Evolutionary conservation across 2,797 vertebrate genomes (phyloP).

Genomic region (Eurystomus glaucurus): DNA sequence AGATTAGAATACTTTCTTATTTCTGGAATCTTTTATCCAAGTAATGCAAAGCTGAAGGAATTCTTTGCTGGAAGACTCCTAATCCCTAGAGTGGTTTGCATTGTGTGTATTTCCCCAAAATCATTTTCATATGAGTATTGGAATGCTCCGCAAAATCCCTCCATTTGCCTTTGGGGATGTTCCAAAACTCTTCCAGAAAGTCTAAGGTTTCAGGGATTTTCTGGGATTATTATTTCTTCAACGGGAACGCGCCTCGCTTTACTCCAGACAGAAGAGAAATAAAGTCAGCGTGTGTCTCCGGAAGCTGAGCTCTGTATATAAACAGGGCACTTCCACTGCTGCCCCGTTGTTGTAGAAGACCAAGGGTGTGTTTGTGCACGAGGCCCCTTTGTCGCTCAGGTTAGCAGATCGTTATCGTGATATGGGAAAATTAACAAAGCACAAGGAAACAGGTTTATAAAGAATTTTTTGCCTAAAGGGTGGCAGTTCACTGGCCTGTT

Average conservation of each 20-base stretch:
- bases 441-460: not conserved
- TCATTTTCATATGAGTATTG: slow-evolving; percentile 53
- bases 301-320: not conserved
- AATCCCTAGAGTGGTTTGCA: slow-evolving; percentile 8
- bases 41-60: slow-evolving; percentile 35
- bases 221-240: slow-evolving; percentile 35
- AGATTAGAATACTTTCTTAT: not conserved
- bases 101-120: slow-evolving; percentile 40
- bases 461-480: not conserved
- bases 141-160: slow-evolving; percentile 35
- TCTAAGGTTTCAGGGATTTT: slow-evolving; percentile 42
- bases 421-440: not conserved
- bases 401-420: not conserved
- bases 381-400: not conserved
- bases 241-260: slow-evolving; percentile 5
- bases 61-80: slow-evolving; percentile 50
- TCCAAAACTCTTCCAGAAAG: slow-evolving; percentile 61
- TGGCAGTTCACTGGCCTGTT: not conserved
- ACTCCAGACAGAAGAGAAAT: slow-evolving; percentile 30
- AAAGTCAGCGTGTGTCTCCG: not conserved
- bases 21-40: not conserved
- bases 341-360: not conserved
- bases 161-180: slow-evolving; percentile 7
- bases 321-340: not conserved
- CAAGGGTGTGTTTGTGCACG: not conserved